Percentiles rank a stretch among this genome's conserved stretches.
These are phyloP conservation scores for Eulacestoma nigropectus DNA, from an alignment of 2,113 vertebrate species.

Conservation along the genomic window DNA sequence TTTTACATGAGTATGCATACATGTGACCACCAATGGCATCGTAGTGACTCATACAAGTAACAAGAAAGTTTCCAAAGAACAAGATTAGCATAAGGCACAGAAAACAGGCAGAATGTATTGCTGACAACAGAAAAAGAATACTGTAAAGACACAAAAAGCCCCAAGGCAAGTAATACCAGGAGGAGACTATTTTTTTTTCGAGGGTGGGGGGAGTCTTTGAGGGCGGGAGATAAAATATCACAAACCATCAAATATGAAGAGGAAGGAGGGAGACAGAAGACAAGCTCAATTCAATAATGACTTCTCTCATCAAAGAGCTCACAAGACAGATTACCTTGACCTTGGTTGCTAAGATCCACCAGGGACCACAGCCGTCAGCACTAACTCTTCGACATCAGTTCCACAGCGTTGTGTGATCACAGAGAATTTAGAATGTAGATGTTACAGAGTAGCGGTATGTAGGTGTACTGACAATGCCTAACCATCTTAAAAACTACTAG, in stretches of 20 bases:
- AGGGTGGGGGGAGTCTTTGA: fast-evolving
- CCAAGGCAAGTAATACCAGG: neutral
- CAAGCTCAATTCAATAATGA: neutral
- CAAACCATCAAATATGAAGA: neutral
- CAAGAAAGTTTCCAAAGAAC: neutral
- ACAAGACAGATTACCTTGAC: neutral
- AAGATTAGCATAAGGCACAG: neutral
- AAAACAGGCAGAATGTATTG: neutral
- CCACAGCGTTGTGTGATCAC: neutral
- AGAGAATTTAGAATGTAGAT: neutral
- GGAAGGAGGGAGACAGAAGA: neutral
- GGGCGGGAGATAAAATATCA: neutral
- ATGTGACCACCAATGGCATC: neutral
- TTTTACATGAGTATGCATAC: neutral
- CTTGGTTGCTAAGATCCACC: neutral
- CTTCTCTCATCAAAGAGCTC: neutral
- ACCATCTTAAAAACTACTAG: neutral
- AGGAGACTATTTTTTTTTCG: neutral
- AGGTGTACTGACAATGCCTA: neutral
- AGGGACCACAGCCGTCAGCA: neutral
- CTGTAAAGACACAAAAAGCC: neutral
- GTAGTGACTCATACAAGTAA: neutral
- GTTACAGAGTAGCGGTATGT: neutral
- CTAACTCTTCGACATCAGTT: neutral
- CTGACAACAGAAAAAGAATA: neutral